Evolutionary conservation across 2,888 invertebrate species (phyloP).

Genomic region (Caprella mutica): DNA sequence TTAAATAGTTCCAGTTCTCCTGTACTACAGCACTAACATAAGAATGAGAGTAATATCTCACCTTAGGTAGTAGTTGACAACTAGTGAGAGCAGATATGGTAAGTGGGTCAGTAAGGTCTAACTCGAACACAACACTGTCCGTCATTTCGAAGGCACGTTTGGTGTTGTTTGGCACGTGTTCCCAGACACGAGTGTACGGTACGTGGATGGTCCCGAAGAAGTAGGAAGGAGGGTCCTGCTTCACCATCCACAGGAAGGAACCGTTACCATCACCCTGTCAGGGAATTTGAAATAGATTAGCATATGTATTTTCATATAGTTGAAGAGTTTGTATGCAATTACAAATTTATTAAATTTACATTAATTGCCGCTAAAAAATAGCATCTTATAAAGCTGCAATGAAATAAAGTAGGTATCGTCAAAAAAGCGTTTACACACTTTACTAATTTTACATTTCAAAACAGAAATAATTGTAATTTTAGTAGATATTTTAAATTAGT

Average conservation of each 20-base stretch:
- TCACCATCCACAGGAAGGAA: constrained; percentile 36
- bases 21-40: background rate
- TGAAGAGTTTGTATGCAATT: background rate
- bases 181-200: constrained; percentile 48
- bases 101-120: constrained; percentile 46
- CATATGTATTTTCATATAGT: constrained; percentile 1
- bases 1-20: no score
- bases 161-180: constrained; percentile 45
- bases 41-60: background rate
- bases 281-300: background rate
- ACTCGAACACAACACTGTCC: constrained; percentile 46
- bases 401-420: no score
- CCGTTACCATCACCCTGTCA: constrained; percentile 24
- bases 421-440: no score
- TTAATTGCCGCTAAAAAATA: no score
- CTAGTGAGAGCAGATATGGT: constrained; percentile 43
- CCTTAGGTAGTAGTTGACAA: constrained; percentile 43
- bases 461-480: no score
- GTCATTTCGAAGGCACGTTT: constrained; percentile 44
- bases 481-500: no score
- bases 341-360: background rate
- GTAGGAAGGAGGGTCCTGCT: constrained; percentile 40
- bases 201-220: constrained; percentile 51
- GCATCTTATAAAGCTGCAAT: no score
- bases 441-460: no score